phyloP scores from a whole-genome alignment of 2,797 vertebrate genomes.

The Urosaurus nigricauda region DNA sequence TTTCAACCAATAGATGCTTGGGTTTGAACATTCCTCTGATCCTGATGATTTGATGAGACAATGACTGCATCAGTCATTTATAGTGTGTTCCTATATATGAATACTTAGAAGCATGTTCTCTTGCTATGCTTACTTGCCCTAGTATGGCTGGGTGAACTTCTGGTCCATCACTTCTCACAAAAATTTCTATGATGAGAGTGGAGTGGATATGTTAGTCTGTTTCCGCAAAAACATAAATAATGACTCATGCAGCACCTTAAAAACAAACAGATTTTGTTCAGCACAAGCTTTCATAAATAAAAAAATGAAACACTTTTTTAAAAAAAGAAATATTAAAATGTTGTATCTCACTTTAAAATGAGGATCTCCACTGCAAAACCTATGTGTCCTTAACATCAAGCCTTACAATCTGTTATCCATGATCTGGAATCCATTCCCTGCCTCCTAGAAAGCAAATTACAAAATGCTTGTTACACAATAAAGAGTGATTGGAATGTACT shows the following conservation, averaged over 20 bases:
- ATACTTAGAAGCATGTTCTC: no score
- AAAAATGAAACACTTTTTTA: no score
- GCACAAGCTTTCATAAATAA: no score
- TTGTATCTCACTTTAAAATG: not conserved
- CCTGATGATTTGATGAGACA: not conserved
- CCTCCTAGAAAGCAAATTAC: not conserved
- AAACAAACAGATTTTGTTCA: not conserved
- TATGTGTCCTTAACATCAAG: conserved; percentile 12
- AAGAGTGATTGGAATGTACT: not conserved
- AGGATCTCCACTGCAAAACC: not conserved
- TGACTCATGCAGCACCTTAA: not conserved
- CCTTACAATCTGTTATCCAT: not conserved
- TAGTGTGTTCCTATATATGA: no score
- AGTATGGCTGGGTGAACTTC: no score
- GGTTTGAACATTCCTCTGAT: no score
- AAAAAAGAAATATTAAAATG: conserved; percentile 1
- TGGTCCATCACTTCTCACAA: no score
- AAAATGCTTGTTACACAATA: conserved; percentile 4
- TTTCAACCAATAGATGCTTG: no score
- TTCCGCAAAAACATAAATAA: not conserved
- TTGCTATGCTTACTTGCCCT: no score
- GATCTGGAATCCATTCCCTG: not conserved
- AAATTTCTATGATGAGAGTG: no score
- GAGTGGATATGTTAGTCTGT: no score
- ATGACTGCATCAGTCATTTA: no score